Conservation (phyloP, 2,888 invertebrate species). For the Sympetrum striolatum region DNA sequence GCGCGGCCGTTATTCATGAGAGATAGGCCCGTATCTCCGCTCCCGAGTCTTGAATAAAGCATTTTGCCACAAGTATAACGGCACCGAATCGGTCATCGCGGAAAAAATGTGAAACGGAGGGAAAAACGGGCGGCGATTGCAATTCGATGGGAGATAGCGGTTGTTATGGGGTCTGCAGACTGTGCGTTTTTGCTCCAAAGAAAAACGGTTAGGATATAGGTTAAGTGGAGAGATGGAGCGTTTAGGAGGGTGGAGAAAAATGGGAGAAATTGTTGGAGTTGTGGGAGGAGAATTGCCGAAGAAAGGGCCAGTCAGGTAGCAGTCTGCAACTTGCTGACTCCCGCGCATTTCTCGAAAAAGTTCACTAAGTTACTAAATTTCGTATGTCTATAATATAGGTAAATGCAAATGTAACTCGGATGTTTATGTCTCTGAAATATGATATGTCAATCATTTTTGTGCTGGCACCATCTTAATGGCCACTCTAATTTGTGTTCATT, state of each 20-base stretch:
- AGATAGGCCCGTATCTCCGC: not conserved
- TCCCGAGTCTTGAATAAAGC: not conserved
- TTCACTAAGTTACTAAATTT: no score
- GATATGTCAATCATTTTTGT: no score
- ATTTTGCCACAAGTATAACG: not conserved
- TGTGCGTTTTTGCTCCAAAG: not conserved
- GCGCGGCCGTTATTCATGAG: not conserved
- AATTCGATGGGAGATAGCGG: not conserved
- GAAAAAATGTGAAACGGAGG: not conserved
- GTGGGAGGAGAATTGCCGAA: not conserved
- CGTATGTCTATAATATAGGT: no score
- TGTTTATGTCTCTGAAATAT: no score
- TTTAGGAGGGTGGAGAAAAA: not conserved
- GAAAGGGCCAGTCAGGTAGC: no score
- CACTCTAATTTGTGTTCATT: no score
- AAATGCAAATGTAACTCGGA: no score
- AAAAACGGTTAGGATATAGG: not conserved
- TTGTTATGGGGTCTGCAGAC: not conserved
- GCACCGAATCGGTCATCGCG: not conserved
- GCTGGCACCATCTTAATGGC: no score
- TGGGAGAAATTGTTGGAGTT: not conserved
- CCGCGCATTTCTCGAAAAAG: no score
- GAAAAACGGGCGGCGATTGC: not conserved
- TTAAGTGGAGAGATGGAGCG: not conserved
- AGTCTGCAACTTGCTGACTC: no score